Conservation (phyloP, 2,797 vertebrate species). For the Hylomyscus alleni region DNA sequence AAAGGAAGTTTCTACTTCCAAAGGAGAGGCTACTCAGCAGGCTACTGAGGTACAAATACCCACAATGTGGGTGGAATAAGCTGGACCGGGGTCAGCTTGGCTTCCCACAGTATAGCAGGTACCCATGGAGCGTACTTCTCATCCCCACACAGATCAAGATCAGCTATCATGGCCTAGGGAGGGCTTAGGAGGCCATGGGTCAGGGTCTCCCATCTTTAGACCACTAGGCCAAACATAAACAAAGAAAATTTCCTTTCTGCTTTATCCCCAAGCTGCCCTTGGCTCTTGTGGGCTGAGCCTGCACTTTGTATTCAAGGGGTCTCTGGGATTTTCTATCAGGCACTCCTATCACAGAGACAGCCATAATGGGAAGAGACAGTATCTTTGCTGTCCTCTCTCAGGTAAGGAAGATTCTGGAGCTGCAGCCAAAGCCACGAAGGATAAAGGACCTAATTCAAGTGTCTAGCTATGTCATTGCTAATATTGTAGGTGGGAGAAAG, state of each 20-base stretch:
- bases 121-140: neutral
- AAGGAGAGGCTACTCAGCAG: neutral
- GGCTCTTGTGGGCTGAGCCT: neutral
- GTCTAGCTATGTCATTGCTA: neutral
- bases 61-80: fast-evolving
- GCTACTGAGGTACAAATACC: neutral
- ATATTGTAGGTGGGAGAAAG: neutral
- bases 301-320: neutral
- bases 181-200: neutral
- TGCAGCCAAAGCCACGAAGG: neutral
- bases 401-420: neutral
- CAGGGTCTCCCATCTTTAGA: neutral
- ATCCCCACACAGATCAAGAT: neutral
- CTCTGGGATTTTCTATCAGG: neutral
- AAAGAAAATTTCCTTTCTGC: neutral
- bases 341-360: neutral
- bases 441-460: neutral
- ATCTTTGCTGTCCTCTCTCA: neutral
- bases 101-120: neutral
- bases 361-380: neutral
- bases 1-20: neutral
- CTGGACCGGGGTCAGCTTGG: neutral
- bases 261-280: neutral
- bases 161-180: neutral
- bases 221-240: neutral